These are phyloP conservation scores for Chironomus striatipennis DNA, from an alignment of 1,140 invertebrate species.

Conservation along the genomic window DNA sequence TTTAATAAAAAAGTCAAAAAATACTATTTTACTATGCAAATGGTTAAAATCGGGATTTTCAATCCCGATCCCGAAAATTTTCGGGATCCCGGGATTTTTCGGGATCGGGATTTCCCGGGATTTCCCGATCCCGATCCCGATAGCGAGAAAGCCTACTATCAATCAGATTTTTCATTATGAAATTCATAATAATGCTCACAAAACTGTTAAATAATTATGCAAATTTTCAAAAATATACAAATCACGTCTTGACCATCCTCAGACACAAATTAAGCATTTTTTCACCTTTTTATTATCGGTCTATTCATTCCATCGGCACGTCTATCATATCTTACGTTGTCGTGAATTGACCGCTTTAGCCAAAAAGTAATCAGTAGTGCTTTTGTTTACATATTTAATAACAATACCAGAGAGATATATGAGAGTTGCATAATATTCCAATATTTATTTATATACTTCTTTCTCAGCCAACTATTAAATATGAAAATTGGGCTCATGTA, in stretches of 20 bases:
- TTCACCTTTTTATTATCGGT: neutral
- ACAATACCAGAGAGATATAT: neutral
- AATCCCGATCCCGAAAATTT: too few species aligned
- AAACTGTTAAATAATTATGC: neutral
- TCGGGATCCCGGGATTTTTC: too few species aligned
- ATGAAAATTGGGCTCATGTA: neutral
- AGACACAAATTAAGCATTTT: neutral
- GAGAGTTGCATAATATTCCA: neutral
- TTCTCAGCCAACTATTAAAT: neutral
- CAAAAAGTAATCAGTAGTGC: neutral
- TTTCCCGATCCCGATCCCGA: too few species aligned
- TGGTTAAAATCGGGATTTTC: too few species aligned
- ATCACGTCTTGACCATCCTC: neutral
- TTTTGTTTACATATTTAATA: constrained; percentile 2
- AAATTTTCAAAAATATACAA: neutral
- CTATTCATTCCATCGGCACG: neutral
- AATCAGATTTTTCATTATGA: constrained; percentile 2
- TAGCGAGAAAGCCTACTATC: too few species aligned
- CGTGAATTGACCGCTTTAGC: too few species aligned
- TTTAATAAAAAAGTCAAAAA: too few species aligned
- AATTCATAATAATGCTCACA: neutral
- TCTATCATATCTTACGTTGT: neutral
- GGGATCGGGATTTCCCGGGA: too few species aligned
- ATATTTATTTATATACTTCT: neutral
- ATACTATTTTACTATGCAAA: too few species aligned